A percentile compares a stretch with the other conserved stretches of the same genome.
Conservation (phyloP, 1,140 invertebrate species). For the Drosophila pseudoananassae region DNA sequence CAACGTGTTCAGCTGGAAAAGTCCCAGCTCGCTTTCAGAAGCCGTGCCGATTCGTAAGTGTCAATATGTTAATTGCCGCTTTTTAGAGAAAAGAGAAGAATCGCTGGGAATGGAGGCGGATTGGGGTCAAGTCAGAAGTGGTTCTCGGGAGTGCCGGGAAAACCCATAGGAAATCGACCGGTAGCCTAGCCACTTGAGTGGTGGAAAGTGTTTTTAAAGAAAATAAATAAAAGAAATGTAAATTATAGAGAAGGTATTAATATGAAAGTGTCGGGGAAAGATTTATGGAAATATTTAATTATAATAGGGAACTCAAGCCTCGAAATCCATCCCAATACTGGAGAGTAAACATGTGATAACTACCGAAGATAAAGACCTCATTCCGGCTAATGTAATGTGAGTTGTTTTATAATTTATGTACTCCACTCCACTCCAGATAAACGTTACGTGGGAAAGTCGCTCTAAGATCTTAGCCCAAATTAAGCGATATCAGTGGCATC, state of each 20-base stretch:
- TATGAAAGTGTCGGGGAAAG: constrained; percentile 30
- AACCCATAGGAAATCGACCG: constrained; percentile 35
- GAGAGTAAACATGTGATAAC: constrained; percentile 26
- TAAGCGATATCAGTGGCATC: constrained; percentile 24
- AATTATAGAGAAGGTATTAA: constrained; percentile 25
- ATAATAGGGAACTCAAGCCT: not conserved
- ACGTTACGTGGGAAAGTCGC: constrained; percentile 40
- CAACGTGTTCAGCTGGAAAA: constrained; percentile 62
- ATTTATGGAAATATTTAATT: constrained; percentile 3
- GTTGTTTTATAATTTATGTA: constrained; percentile 40
- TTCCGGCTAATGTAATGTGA: constrained; percentile 37
- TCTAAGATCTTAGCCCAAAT: constrained; percentile 21
- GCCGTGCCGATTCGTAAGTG: constrained; percentile 62
- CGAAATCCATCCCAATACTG: no score
- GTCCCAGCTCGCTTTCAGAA: constrained; percentile 50
- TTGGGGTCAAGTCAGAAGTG: constrained; percentile 61
- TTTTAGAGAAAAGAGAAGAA: not conserved
- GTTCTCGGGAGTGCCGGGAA: constrained; percentile 34
- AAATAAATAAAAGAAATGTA: constrained; percentile 32
- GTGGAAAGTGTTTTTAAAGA: constrained; percentile 41
- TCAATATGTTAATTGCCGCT: constrained; percentile 68
- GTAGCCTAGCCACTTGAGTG: constrained; percentile 34
- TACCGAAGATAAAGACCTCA: constrained; percentile 16
- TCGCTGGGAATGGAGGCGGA: constrained; percentile 22
- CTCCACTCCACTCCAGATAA: constrained; percentile 34